phyloP scores from a whole-genome alignment of 2,797 vertebrate genomes.

The Coracias cyanogaster region DNA sequence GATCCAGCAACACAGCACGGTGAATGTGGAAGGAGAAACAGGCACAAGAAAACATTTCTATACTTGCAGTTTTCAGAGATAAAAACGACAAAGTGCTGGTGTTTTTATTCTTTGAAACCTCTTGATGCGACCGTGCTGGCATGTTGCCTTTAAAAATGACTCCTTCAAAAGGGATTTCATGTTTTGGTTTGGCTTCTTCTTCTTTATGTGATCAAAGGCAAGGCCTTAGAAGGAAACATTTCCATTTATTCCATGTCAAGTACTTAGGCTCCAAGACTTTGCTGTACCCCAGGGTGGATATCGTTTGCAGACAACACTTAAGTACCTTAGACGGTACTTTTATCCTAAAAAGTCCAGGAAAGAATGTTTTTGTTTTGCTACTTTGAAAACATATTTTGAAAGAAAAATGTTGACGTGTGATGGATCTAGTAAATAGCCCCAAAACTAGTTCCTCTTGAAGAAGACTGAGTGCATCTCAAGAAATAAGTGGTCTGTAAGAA shows the following conservation, averaged over 20 bases:
- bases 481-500: background rate
- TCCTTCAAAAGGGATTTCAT: slow-evolving; percentile 9
- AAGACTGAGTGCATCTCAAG: background rate
- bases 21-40: background rate
- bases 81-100: background rate
- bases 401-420: background rate
- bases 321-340: background rate
- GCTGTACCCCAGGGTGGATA: background rate
- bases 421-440: background rate
- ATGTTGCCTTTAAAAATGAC: background rate
- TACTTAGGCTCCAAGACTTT: background rate
- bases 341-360: background rate
- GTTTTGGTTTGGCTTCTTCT: slow-evolving; percentile 10
- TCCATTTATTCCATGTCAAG: background rate
- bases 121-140: background rate
- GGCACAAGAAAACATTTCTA: background rate
- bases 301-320: background rate
- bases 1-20: background rate
- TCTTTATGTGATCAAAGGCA: background rate
- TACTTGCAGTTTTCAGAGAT: background rate
- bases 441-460: background rate
- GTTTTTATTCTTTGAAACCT: background rate
- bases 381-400: slow-evolving; percentile 17
- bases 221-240: slow-evolving; percentile 1
- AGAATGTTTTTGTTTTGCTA: slow-evolving; percentile 2